A percentile compares a stretch with the other conserved stretches of the same genome.
phyloP scores from a whole-genome alignment of 2,113 vertebrate species.

The Desmodus rotundus region DNA sequence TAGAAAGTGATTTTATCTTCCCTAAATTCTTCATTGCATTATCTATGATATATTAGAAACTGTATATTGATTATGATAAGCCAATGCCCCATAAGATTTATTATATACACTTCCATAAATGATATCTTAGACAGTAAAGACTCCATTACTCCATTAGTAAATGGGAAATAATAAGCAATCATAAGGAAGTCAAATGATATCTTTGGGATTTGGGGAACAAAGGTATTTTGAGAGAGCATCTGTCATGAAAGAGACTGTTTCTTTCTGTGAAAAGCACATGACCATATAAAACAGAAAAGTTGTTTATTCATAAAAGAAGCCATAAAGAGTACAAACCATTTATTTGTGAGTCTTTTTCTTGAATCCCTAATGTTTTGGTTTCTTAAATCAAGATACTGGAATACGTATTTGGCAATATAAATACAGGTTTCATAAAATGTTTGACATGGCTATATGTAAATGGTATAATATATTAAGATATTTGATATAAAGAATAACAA shows the following conservation, averaged over 20 bases:
- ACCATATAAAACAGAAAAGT: neutral
- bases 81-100: neutral
- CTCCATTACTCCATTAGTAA: neutral
- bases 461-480: slow-evolving; percentile 8
- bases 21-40: neutral
- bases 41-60: neutral
- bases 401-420: slow-evolving; percentile 7
- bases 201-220: neutral
- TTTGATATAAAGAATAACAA: neutral
- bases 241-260: neutral
- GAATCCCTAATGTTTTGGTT: neutral
- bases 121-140: neutral
- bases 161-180: neutral
- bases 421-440: neutral
- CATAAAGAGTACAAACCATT: neutral
- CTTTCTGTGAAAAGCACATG: neutral
- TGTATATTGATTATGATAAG: neutral
- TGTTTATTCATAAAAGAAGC: neutral
- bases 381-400: neutral
- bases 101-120: neutral
- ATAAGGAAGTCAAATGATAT: slow-evolving; percentile 29
- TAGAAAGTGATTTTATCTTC: neutral
- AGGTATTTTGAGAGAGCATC: neutral
- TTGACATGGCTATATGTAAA: neutral
- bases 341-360: neutral